Base-by-base conservation (phyloP, 1,140 invertebrate species). In the Cotesia glomerata region DNA sequence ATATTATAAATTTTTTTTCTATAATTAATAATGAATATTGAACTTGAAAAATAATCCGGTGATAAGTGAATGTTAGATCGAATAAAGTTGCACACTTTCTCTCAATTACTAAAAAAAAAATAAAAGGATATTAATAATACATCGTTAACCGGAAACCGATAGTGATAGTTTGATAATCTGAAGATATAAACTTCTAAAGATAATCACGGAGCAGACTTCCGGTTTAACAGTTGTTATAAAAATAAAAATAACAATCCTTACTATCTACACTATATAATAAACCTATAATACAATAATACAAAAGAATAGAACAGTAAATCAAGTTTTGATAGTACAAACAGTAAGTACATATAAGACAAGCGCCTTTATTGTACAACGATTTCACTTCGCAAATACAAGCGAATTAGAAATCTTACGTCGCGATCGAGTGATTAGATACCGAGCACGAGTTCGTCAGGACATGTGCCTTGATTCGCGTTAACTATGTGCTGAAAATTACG, bases 401-500 rank as follows among this genome's bases (percentile, higher is more conserved):
- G 58, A 72, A 72, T 64, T 71, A 75, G 69, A 75, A 75, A 75
- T 75, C 70, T 59, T 32, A 11, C 18, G 54, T 69, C 34, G 68
- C 70, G 70, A 72, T 72, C 74, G 69, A 75, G 74, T 75, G 69
- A 75, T 62, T 59, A 75, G 74, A 75, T 75, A 68, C 56, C 14
- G 18, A 66, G 52, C 56, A 32, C 56, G 58, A 51, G 36, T 58
- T 49, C 32, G 11, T 32, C 26, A 52, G 32, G 18, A 7, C 61
- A 56, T 56, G 16, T 34, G 39, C 16, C 9, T 69, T 1, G 26
- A 16, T 52, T 39, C 5, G 32, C 14, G 39, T n/a, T 9, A n/a
- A 13, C n/a, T 69, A 13, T 7, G 14, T 9, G 51, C 16, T 45
- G 39, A 51, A 8, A 51, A 51, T 18, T 32, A 32, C 16, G 11